Base-by-base conservation (phyloP, 2,888 invertebrate species). In the Drosophila recens region DNA sequence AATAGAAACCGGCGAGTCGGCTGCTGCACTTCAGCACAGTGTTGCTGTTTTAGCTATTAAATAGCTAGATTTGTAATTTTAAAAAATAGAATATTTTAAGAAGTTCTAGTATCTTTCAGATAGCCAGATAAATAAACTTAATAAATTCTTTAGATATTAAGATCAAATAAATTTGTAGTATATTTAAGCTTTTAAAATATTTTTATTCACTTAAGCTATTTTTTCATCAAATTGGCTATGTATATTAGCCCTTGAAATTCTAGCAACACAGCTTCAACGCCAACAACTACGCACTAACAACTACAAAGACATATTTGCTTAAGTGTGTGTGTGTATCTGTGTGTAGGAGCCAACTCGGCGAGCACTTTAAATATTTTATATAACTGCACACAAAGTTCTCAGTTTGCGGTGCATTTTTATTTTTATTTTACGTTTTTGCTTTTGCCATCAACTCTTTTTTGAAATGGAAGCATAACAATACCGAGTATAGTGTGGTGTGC, bases 341-440 rank as follows among this genome's bases (percentile, higher is more conserved):
- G 68, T 68, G 42, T 69, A 65, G 49, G 48, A 42, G 62, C 62
- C 63, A 67, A 57, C 62, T 68, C 65, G 48, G 8, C 56, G 67
- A 65, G 57, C 65, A 83, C 84, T 86, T 86, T 86, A 88, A 88
- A 88, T 79, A 83, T 88, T 80, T 75, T 62, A 71, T 79, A 61
- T 65, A 79, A 83, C 79, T 86, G 68, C 72, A 80, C 68, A 74
- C 63, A 75, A 73, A 82, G 69, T 82, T 78, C 72, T 71, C 64
- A 54, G 74, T 56, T 71, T 67, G 73, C 48, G 59, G 46, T 49
- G 30, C 45, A 27, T 15, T 23, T 23, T 23, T 10, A 34, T 34
- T 17, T 49, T 49, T 17, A 58, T 49, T 38, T 20, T 61, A 34
- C 33, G 54, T 58, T 68, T 52, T 48, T 54, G 46, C 51, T 43